Evolutionary conservation across 2,113 vertebrate species (phyloP).

Genomic region (Macquaria ambigua): DNA sequence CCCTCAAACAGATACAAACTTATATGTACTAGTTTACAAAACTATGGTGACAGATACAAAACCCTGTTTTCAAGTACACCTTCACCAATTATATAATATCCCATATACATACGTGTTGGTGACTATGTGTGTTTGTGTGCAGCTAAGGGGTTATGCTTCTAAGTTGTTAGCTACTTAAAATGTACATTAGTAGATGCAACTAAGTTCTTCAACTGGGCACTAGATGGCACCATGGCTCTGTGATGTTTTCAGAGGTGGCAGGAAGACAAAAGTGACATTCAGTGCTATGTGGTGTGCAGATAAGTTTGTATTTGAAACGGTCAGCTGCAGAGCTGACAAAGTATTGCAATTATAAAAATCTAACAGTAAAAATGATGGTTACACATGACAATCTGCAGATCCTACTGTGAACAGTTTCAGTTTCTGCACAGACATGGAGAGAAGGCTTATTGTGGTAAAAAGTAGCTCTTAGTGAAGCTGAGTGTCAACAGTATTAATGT

Average conservation of each 20-base stretch:
- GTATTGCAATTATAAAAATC: not conserved
- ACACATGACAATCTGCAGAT: not conserved
- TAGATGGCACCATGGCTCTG: slow-evolving; percentile 48
- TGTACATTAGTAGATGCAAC: not conserved
- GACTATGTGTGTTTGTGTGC: not conserved
- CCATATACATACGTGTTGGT: no score
- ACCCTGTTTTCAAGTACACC: no score
- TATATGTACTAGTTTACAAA: no score
- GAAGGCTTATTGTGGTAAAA: not conserved
- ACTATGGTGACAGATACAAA: no score
- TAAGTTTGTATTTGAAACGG: not conserved
- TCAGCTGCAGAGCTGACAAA: not conserved
- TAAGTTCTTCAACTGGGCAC: not conserved
- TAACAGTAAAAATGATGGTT: not conserved
- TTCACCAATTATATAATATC: no score
- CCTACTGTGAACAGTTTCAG: not conserved
- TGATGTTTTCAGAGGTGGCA: not conserved
- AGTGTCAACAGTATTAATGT: not conserved
- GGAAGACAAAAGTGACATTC: not conserved
- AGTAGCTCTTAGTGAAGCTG: not conserved
- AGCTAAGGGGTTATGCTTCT: not conserved
- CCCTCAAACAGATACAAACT: no score
- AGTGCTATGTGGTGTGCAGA: not conserved
- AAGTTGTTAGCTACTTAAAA: not conserved
- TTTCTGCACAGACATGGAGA: not conserved